Evolutionary conservation across 2,888 invertebrate species (phyloP).

Genomic region (Scaptomyza reducta): DNA sequence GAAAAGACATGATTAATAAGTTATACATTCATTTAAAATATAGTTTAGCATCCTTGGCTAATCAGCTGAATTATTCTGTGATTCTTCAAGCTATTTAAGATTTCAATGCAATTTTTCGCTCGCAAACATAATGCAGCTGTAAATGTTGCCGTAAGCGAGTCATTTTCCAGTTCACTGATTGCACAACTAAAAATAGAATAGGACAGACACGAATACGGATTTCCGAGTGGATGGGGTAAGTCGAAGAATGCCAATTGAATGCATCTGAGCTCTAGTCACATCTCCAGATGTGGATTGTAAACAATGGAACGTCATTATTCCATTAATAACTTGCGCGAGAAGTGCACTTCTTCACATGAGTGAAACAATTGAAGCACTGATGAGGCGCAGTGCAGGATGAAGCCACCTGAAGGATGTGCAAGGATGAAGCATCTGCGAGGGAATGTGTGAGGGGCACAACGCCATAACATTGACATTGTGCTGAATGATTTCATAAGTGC

Average conservation of each 20-base stretch:
- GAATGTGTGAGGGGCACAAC: constrained; percentile 35
- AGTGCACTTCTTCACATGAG: constrained; percentile 77
- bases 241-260: constrained; percentile 53
- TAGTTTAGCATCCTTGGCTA: not conserved
- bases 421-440: constrained; percentile 7
- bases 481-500: constrained; percentile 74
- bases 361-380: constrained; percentile 78
- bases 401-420: constrained; percentile 32
- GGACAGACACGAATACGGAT: constrained; percentile 7
- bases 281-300: constrained; percentile 49
- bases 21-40: not conserved
- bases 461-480: constrained; percentile 78
- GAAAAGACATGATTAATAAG: not conserved
- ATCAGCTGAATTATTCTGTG: constrained; percentile 5
- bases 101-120: constrained; percentile 34
- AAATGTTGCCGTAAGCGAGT: constrained; percentile 50
- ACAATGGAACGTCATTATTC: constrained; percentile 83
- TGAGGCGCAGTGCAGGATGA: constrained; percentile 47
- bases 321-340: constrained; percentile 82
- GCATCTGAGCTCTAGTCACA: constrained; percentile 20
- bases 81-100: constrained; percentile 17
- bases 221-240: constrained; percentile 9
- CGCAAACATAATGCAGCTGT: constrained; percentile 39
- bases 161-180: constrained; percentile 75
- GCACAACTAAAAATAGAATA: constrained; percentile 52